Conservation (phyloP, 2,888 invertebrate species). For the Eustalomyia histrio region DNA sequence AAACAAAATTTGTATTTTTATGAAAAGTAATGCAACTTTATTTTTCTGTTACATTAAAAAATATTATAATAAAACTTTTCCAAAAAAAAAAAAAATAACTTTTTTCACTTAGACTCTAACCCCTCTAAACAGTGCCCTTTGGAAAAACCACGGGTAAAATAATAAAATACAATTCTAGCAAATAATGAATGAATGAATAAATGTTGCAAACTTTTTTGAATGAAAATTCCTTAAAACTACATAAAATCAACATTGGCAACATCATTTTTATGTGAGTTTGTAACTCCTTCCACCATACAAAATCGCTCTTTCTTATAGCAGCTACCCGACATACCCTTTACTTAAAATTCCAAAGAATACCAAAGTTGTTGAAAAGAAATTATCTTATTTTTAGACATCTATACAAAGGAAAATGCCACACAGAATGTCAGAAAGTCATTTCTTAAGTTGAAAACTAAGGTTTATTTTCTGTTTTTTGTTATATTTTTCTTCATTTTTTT, state of each 20-base stretch:
- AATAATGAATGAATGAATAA: constrained; percentile 54
- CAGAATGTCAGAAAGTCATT: not conserved
- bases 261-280: not conserved
- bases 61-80: not conserved
- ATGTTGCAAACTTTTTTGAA: constrained; percentile 49
- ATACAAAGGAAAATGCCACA: not conserved
- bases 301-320: not conserved
- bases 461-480: not conserved
- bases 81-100: not conserved
- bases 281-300: not conserved
- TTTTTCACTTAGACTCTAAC: too few species aligned
- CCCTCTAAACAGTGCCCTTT: too few species aligned
- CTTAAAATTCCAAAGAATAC: not conserved
- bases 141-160: not conserved
- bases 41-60: not conserved
- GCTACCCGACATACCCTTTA: not conserved
- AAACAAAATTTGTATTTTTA: not conserved
- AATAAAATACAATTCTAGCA: constrained; percentile 47
- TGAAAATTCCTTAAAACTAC: constrained; percentile 47
- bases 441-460: not conserved
- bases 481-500: not conserved
- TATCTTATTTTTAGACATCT: not conserved
- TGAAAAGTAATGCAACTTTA: not conserved
- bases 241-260: constrained; percentile 8
- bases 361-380: not conserved